These are phyloP conservation scores for Montifringilla adamsi DNA, from an alignment of 2,113 vertebrate genomes.

Conservation along the genomic window DNA sequence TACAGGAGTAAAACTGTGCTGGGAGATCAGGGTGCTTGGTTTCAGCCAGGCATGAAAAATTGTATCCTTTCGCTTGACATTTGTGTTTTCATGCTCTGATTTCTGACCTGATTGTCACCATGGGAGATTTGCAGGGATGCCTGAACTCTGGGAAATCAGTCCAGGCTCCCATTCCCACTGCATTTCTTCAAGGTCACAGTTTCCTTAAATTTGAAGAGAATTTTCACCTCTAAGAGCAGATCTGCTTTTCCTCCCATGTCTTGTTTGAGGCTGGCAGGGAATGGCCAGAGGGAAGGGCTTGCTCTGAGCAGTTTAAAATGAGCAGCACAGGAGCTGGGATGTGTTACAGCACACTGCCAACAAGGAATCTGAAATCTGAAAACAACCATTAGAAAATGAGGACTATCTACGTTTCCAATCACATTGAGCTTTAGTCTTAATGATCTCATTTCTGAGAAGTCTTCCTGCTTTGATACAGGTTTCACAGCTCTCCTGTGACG, in stretches of 20 bases:
- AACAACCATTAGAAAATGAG: background rate
- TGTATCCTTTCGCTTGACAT: background rate
- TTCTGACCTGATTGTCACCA: background rate
- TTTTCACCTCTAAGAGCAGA: background rate
- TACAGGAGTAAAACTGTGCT: background rate
- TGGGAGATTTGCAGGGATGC: background rate
- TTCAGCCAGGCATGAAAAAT: background rate
- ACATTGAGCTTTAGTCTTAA: background rate
- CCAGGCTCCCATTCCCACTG: background rate
- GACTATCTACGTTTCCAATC: background rate
- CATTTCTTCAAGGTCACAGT: background rate
- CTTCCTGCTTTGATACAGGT: background rate
- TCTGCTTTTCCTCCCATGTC: background rate
- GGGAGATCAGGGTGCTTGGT: background rate
- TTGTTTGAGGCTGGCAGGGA: background rate
- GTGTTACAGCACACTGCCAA: accelerated
- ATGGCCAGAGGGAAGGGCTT: background rate
- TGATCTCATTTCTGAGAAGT: background rate
- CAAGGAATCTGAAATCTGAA: background rate
- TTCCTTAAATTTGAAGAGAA: background rate
- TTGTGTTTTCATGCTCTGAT: background rate
- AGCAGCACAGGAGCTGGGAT: background rate
- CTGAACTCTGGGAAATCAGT: background rate
- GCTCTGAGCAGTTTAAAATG: background rate
- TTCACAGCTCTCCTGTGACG: background rate